phyloP scores from a whole-genome alignment of 2,888 invertebrate genomes.

The Caprella mutica region DNA sequence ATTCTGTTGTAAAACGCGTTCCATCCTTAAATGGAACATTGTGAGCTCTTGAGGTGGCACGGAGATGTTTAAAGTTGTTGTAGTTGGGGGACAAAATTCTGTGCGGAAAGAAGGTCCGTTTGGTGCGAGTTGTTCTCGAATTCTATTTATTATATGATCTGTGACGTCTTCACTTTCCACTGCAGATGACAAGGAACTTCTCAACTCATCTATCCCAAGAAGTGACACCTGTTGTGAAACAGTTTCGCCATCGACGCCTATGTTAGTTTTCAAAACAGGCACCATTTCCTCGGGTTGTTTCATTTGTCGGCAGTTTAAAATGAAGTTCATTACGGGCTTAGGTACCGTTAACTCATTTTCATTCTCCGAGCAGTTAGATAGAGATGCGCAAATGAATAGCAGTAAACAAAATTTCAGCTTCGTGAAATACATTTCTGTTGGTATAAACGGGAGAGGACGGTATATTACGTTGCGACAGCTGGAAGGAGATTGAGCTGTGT shows the following conservation, averaged over 20 bases:
- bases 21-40: constrained; percentile 18
- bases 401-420: no score
- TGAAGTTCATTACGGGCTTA: constrained; percentile 25
- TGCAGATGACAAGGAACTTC: constrained; percentile 14
- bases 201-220: constrained; percentile 20
- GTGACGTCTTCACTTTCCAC: constrained; percentile 22
- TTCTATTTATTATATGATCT: constrained; percentile 19
- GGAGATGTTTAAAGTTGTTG: constrained; percentile 20
- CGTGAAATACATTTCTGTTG: no score
- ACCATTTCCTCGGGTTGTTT: neutral
- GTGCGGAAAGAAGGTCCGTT: neutral
- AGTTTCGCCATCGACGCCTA: constrained; percentile 9
- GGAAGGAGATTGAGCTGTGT: no score
- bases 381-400: no score
- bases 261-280: constrained; percentile 19
- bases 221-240: constrained; percentile 19
- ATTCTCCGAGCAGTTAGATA: no score
- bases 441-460: no score
- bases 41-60: constrained; percentile 24
- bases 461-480: no score
- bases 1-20: constrained; percentile 17
- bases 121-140: constrained; percentile 13
- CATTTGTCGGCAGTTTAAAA: constrained; percentile 15
- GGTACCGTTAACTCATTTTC: constrained; percentile 15
- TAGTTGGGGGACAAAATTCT: neutral